phyloP scores from a whole-genome alignment of 2,888 invertebrate species.

The Neuroscelio doddi region DNA sequence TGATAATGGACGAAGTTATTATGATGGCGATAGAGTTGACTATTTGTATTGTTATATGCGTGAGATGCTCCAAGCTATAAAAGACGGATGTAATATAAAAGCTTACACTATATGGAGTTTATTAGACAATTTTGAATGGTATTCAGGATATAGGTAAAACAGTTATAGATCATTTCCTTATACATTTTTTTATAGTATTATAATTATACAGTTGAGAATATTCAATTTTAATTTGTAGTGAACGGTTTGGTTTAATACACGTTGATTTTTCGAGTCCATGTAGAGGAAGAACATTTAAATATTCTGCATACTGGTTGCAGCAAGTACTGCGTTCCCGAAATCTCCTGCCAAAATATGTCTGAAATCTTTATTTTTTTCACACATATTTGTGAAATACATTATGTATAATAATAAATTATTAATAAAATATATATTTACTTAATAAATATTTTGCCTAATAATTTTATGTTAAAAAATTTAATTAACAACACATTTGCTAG shows the following conservation, averaged over 20 bases:
- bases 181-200: too few relatives aligned
- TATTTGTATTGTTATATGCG: slow-evolving; percentile 58
- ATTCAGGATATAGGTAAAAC: slow-evolving; percentile 75
- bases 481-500: too few relatives aligned
- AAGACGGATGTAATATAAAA: slow-evolving; percentile 72
- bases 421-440: too few relatives aligned
- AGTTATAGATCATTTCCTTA: background rate
- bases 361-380: too few relatives aligned
- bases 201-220: too few relatives aligned
- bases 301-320: slow-evolving; percentile 38
- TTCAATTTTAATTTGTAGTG: slow-evolving; percentile 73
- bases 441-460: too few relatives aligned
- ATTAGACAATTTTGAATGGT: slow-evolving; percentile 81
- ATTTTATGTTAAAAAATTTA: too few relatives aligned
- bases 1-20: slow-evolving; percentile 70
- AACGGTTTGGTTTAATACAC: slow-evolving; percentile 80
- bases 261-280: slow-evolving; percentile 78
- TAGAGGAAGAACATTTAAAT: slow-evolving; percentile 77
- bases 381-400: too few relatives aligned
- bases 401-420: too few relatives aligned
- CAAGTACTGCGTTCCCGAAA: slow-evolving; percentile 30
- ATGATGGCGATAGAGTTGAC: slow-evolving; percentile 70
- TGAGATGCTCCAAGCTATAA: slow-evolving; percentile 57
- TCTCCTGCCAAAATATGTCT: slow-evolving; percentile 12
- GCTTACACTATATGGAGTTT: slow-evolving; percentile 78